Base-by-base conservation (phyloP, 2,888 invertebrate species). In the Drosophila atripex region DNA sequence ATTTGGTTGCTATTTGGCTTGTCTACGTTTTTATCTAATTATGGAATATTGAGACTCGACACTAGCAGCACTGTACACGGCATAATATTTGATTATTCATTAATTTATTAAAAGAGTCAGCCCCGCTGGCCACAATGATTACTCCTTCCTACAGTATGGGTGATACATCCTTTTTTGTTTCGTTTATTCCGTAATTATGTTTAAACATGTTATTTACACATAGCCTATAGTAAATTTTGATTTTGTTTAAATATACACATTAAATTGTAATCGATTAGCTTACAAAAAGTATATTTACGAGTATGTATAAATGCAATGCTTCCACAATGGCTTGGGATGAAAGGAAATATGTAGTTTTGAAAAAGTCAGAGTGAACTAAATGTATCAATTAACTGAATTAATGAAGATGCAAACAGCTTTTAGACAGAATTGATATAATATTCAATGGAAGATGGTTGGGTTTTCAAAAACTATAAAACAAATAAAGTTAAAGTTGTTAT, bases 161-260 rank as follows among this genome's bases (percentile, higher is more conserved):
- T 14, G 32, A 41, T 69, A 70, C 51, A 51, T 14, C 16, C 28
- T 32, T 66, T 53, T 30, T 35, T 60, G n/a, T 14, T 47, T 50
- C 16, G 39, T 45, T 32, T 35, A 14, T 43, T 30, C 54, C 18
- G 63, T 74, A 83, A 73, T 83, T 86, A 73, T 66, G 71, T 77
- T 79, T 66, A 77, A 50, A 50, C 60, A 70, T 18, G 41, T 46
- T 82, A 86, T 84, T 86, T 82, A 82, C 82, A 82, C 51, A 55
- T 38, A 54, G 45, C 39, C 30, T 54, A 65, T 21, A 14, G 45
- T 65, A 53, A 41, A 46, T 66, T 66, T 65, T 66, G 56, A 68
- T 60, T 72, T 80, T 71, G 72, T 54, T 71, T 72, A 73, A 86
- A 72, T 73, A 72, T 66, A 77, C 80, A 77, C 82, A 80, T 84